Evolutionary conservation across 2,888 invertebrate species (phyloP), one percentile per base, ranked within the genome.

Genomic region (Ryuthela nishihirai): DNA sequence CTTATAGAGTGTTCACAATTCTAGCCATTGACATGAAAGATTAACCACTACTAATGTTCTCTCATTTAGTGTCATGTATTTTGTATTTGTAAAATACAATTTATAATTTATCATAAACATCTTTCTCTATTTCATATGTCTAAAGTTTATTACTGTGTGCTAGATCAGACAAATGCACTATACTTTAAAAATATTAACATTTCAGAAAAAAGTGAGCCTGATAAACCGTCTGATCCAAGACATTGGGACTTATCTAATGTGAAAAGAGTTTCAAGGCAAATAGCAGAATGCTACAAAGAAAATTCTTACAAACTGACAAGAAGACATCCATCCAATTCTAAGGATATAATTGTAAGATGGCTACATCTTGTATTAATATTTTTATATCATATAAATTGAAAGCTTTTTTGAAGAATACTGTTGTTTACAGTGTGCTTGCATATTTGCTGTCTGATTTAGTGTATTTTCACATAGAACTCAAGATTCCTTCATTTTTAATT

Each of bases 221-320:
- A 61, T 24, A 55, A 52, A 43, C 25, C 60, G 10, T 36, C 38
- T 20, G 60, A 61, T 47, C 48, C 47, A 2, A 39, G 56, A 17
- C 25, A 44, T 39, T 64, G 64, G 64, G 64, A 64, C 36, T 35
- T 47, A 9, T 12, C 29, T 12, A 46, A 42, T 21, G 41, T 64
- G 9, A 50, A 56, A 42, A 64, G 45, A 25, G 55, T 55, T 15
- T 38, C 60, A 3, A 43, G 17, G 15, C 35, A 52, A 29, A 61
- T 64, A 15, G 55, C 60, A 25, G 64, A 64, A 9, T 45, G 52
- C 21, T 60, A 38, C 15, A 60, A 48, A 23, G 48, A 53, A 5
- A 29, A 39, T 32, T 54, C 41, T 21, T 35, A 21, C 20, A 54
- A 45, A 36, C 18, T 20, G 18, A 44, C 49, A 6, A 54, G 42